These are phyloP conservation scores for Carduelis carduelis DNA, from an alignment of 2,797 vertebrate genomes.

Conservation along the genomic window DNA sequence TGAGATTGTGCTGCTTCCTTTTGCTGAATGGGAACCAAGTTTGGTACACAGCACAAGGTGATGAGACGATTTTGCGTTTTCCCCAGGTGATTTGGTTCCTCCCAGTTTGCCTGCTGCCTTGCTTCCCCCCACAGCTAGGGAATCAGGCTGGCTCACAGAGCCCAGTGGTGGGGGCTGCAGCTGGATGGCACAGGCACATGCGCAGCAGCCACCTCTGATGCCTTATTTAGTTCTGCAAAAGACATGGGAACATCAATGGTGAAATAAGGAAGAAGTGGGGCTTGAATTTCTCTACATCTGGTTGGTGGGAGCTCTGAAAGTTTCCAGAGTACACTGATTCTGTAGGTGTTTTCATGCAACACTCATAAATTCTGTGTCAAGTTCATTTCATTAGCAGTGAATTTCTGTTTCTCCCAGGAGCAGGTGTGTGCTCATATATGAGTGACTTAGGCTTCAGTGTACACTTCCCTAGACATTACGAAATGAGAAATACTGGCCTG, in stretches of 20 bases:
- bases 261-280: constrained; percentile 23
- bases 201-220: neutral
- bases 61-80: fast-evolving
- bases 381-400: constrained; percentile 18
- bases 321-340: neutral
- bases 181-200: neutral
- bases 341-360: neutral
- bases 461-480: constrained; percentile 13
- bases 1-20: neutral
- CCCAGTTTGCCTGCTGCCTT: neutral
- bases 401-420: neutral
- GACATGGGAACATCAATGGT: neutral
- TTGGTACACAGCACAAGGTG: neutral
- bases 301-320: neutral
- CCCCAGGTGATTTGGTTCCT: neutral
- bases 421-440: neutral
- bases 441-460: neutral
- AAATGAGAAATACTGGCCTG: constrained; percentile 2
- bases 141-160: neutral
- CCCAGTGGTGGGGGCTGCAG: fast-evolving
- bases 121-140: neutral
- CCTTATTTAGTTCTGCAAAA: neutral
- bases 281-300: neutral
- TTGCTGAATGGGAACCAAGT: neutral
- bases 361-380: neutral